phyloP scores from a whole-genome alignment of 2,888 invertebrate species.

The Athetis lepigone region DNA sequence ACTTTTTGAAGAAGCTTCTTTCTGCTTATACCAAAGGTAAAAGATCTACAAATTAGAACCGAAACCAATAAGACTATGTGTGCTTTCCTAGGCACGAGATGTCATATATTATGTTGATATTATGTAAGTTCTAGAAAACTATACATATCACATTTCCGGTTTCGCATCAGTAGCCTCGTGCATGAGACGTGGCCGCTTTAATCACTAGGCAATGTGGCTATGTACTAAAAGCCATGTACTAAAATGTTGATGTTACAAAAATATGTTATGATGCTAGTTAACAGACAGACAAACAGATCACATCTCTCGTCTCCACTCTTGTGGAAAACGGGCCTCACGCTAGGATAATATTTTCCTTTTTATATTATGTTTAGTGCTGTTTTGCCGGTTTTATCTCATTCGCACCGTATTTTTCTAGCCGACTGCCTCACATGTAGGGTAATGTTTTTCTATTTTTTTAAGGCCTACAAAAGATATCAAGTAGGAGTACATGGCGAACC shows the following conservation, averaged over 20 bases:
- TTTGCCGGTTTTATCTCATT: slow-evolving; percentile 5
- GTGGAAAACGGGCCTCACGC: not conserved
- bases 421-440: slow-evolving; percentile 7
- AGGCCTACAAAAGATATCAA: slow-evolving; percentile 21
- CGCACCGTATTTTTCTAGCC: slow-evolving; percentile 26
- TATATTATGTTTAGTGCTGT: slow-evolving; percentile 2
- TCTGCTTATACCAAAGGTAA: too few relatives aligned
- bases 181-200: too few relatives aligned
- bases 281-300: not conserved
- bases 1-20: too few relatives aligned
- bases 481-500: slow-evolving; percentile 12
- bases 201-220: too few relatives aligned
- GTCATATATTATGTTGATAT: too few relatives aligned
- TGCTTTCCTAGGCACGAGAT: too few relatives aligned
- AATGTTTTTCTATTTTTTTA: slow-evolving; percentile 27
- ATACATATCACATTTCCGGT: too few relatives aligned
- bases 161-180: too few relatives aligned
- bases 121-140: too few relatives aligned
- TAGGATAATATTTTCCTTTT: not conserved
- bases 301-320: not conserved
- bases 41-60: too few relatives aligned
- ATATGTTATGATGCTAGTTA: not conserved
- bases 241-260: not conserved
- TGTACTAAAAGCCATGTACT: not conserved
- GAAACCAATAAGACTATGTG: too few relatives aligned